Evolutionary conservation across 1,140 invertebrate species (phyloP), one percentile per base, ranked within the genome.

Genomic region (Microvelia longipes): DNA sequence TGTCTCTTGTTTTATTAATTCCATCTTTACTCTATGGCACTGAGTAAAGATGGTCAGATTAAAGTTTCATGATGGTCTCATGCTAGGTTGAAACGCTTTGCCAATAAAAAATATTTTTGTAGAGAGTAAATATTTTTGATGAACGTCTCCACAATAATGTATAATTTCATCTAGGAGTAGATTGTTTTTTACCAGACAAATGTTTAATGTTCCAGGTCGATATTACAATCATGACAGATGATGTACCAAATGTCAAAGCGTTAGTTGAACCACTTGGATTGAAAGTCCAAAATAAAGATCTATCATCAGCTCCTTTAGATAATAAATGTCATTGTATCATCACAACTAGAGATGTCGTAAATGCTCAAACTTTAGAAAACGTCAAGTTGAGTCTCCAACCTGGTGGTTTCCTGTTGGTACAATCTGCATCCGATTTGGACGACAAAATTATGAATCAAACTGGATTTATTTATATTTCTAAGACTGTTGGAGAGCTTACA

Each of bases 291-390:
- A 75, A 77, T 15, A 86, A 85, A 73, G 84, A 90, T 75, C 75
- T 83, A 0, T 76, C 76, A 0, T 78, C 77, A 28, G 79, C 71
- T 68, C 80, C 82, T 1, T 79, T 88, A 1, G 88, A 87, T 19
- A 67, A 73, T 79, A 86, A 76, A 85, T 88, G 84, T 67, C 85
- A 91, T 74, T 78, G 90, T 11, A 81, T 85, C 19, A 76, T 90
- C 26, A 85, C 82, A 5, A 81, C 83, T 25, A 87, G 91, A 75
- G 77, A 87, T 27, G 77, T 78, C 1, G 25, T 61, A 0, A n/a
- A 24, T 64, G 28, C 25, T 64, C 2, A 64, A 64, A 26, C 62
- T 5, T 25, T 64, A 5, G 14, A 35, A 29, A 68, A 35, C n/a
- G n/a, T 68, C 67, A 24, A 63, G 2, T 11, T 15, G 19, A 28